These are phyloP conservation scores for Nymphalis c-album DNA, from an alignment of 2,888 invertebrate species.

Conservation along the genomic window DNA sequence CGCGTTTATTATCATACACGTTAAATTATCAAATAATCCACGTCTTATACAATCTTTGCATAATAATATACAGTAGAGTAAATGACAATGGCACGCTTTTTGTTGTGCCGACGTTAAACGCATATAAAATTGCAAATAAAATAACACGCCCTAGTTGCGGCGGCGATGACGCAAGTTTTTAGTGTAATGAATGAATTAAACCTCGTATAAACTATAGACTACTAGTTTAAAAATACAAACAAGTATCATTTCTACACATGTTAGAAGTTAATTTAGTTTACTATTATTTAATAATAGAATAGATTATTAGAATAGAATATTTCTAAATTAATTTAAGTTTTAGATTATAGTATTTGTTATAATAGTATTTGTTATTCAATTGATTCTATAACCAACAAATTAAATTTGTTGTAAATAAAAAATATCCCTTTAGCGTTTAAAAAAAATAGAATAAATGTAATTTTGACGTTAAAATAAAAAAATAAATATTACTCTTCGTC, in stretches of 20 bases:
- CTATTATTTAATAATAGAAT: too few species aligned
- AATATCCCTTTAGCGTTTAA: too few species aligned
- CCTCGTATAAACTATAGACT: constrained; percentile 20
- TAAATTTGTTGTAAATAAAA: too few species aligned
- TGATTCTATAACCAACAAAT: too few species aligned
- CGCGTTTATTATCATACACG: constrained; percentile 10
- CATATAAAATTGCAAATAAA: constrained; percentile 29
- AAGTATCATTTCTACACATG: not conserved
- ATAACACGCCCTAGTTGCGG: constrained; percentile 49
- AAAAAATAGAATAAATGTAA: too few species aligned
- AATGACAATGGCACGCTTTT: constrained; percentile 36
- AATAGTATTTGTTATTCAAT: too few species aligned
- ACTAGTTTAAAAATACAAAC: not conserved
- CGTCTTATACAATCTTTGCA: constrained; percentile 15
- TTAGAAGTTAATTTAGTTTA: not conserved
- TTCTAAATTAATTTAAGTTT: too few species aligned
- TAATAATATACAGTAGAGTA: constrained; percentile 30
- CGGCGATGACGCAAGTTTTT: constrained; percentile 38
- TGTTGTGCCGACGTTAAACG: constrained; percentile 23
- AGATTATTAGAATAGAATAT: too few species aligned
- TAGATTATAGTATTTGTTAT: too few species aligned
- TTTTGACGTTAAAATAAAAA: too few species aligned
- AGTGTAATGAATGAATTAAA: constrained; percentile 29
- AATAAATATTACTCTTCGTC: too few species aligned
- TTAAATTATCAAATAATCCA: constrained; percentile 23